Evolutionary conservation across 2,797 vertebrate species (phyloP).

Genomic region (Leucoraja ocellata): DNA sequence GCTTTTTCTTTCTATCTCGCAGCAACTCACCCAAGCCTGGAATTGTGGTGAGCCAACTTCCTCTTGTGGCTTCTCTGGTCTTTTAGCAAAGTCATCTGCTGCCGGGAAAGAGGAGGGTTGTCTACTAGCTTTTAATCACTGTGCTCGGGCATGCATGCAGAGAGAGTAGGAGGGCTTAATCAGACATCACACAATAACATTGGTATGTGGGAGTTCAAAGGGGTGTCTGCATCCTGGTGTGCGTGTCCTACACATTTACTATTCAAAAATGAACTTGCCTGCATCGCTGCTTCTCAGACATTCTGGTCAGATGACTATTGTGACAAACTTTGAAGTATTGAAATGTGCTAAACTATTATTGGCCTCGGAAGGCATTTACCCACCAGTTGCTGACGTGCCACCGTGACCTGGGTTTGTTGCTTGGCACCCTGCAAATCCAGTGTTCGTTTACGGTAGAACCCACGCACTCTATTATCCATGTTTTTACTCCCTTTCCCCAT

Average conservation of each 20-base stretch:
- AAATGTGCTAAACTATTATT: background rate
- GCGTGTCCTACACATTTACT: background rate
- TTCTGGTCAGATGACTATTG: background rate
- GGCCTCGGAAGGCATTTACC: background rate
- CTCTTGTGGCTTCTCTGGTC: constrained; percentile 50
- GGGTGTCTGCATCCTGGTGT: constrained; percentile 32
- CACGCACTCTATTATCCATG: background rate
- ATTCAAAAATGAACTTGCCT: background rate
- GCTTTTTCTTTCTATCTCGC: constrained; percentile 53
- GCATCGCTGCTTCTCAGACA: background rate
- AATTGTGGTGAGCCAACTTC: constrained; percentile 56
- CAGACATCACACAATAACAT: constrained; percentile 47
- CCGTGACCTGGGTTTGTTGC: background rate
- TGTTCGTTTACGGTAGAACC: background rate
- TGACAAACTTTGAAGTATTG: background rate
- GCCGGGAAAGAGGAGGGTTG: constrained; percentile 23
- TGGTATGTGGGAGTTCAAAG: constrained; percentile 48
- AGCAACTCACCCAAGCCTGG: constrained; percentile 53
- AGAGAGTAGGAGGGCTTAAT: constrained; percentile 46
- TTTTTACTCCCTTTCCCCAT: background rate
- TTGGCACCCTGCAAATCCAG: background rate
- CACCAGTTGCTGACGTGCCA: background rate
- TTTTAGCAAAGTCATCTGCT: constrained; percentile 38
- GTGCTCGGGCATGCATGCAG: constrained; percentile 41
- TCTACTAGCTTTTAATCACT: constrained; percentile 40